Evolutionary conservation across 2,797 vertebrate genomes (phyloP).

Genomic region (Arremon aurantiirostris): DNA sequence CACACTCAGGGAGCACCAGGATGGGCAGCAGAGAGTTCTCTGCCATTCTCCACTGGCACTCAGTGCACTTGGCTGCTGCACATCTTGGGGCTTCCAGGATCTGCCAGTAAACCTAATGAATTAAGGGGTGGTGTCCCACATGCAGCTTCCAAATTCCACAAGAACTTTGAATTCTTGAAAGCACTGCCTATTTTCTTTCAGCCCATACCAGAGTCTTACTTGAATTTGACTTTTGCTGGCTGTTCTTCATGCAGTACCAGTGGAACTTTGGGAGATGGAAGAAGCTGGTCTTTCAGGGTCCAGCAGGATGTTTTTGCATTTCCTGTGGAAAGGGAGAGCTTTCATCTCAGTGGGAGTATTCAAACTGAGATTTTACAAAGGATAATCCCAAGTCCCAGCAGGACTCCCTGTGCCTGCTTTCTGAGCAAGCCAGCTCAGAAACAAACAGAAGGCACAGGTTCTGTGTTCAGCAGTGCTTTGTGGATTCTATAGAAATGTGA

Average conservation of each 20-base stretch:
- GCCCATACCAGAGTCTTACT: background rate
- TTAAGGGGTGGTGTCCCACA: background rate
- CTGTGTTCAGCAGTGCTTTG: background rate
- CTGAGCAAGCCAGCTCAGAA: background rate
- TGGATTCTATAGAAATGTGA: background rate
- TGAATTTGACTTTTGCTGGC: background rate
- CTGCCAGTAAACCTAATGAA: background rate
- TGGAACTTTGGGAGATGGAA: background rate
- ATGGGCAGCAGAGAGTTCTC: background rate
- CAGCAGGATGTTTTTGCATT: background rate
- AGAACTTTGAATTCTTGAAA: background rate
- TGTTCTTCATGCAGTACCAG: background rate
- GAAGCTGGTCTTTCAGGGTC: background rate
- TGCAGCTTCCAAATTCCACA: background rate
- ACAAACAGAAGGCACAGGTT: background rate
- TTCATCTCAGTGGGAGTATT: background rate
- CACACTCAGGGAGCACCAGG: accelerated
- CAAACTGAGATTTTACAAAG: background rate
- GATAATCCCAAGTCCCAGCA: background rate
- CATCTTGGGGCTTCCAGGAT: background rate
- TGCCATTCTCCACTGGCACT: background rate
- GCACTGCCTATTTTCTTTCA: background rate
- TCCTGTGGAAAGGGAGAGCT: background rate
- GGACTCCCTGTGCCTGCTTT: background rate
- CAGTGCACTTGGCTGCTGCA: background rate